phyloP scores from a whole-genome alignment of 1,140 invertebrate genomes.

The Bombus breviceps region DNA sequence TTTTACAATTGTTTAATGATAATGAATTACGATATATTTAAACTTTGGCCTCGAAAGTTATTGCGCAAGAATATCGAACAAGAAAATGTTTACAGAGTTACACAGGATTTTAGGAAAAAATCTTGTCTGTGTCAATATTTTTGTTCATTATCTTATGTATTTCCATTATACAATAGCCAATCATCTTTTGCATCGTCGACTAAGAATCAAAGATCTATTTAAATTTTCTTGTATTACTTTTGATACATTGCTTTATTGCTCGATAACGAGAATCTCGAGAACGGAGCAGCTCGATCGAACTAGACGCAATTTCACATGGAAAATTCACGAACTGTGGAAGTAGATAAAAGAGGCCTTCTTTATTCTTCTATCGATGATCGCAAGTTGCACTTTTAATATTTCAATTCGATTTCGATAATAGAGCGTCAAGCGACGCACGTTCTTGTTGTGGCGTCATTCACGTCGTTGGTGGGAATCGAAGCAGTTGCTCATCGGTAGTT shows the following conservation, averaged over 20 bases:
- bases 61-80: not conserved
- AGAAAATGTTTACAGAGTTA: not conserved
- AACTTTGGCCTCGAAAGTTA: not conserved
- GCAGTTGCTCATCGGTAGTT: slow-evolving; percentile 36
- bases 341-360: not conserved
- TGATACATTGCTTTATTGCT: not conserved
- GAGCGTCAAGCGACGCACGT: slow-evolving; percentile 10
- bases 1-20: too few relatives aligned
- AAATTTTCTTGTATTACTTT: not conserved
- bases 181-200: not conserved
- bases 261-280: not conserved
- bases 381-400: slow-evolving; percentile 18
- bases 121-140: too few relatives aligned
- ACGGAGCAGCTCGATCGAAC: slow-evolving; percentile 25
- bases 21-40: not conserved
- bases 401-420: slow-evolving; percentile 33
- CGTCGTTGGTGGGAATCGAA: slow-evolving; percentile 2
- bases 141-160: not conserved
- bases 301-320: slow-evolving; percentile 14
- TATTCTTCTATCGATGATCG: not conserved
- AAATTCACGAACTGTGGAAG: not conserved
- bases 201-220: not conserved
- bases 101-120: not conserved
- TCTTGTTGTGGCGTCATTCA: slow-evolving; percentile 12
- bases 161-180: not conserved